Evolutionary conservation across 2,797 vertebrate genomes (phyloP), one percentile per base, ranked within the genome.

Genomic region (Enteromius afrohamiltoni): DNA sequence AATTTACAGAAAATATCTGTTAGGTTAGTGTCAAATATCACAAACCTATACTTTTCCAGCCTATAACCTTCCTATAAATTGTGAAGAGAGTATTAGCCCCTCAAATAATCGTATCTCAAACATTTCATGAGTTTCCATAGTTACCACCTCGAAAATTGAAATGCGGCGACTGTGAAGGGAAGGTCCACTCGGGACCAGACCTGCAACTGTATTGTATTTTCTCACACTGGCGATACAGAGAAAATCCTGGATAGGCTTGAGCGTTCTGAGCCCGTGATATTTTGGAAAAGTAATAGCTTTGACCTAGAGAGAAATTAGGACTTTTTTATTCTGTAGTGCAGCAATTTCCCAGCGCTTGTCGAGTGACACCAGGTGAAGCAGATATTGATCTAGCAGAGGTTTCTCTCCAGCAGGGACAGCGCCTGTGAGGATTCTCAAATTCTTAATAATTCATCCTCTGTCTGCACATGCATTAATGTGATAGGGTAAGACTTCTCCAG

Each of bases 251-350:
- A 67, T 51, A 47, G 60, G 58, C 34, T 34, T n/a, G 58, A 40
- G 34, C 53, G 21, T 40, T 84, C 70, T 42, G 51, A 34, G 64
- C 31, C 62, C 53, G 31, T 67, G 69, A 58, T 58, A 65, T 85
- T 76, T 68, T 69, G 71, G 40, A 80, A 80, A 55, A 76, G 64
- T 81, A 85, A 85, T 85, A 49, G 84, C 73, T 85, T 85, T 77
- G 79, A 65, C 79, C 74, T 77, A 53, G 29, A 76, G 40, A 62
- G 65, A 85, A 71, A 76, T 70, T 68, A 19, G 49, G 47, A 80
- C 16, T 40, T 40, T 47, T 74, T 65, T 76, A 70, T 80, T 80
- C 71, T 80, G 62, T 64, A 53, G 68, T 51, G 40, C 71, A 74
- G 37, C 70, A 68, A 42, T 68, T 80, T 80, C 58, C 78, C 58